Evolutionary conservation across 2,888 invertebrate species (phyloP), one percentile per base, ranked within the genome.

Genomic region (Sminthurinus aureus): DNA sequence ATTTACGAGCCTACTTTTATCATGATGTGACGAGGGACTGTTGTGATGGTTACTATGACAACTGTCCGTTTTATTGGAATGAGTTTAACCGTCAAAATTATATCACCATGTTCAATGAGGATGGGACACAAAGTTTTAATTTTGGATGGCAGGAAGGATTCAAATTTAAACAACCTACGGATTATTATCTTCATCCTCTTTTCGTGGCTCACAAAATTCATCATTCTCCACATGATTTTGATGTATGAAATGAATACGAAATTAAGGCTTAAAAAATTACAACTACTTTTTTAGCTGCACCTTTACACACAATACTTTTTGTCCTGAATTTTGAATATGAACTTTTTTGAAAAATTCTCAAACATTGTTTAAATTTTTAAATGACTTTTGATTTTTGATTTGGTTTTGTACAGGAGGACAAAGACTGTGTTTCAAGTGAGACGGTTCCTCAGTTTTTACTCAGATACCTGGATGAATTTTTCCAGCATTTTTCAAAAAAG

Each of bases 41-140:
- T 67, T 20, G 11, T 18, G 64, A 26, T 13, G 22, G 26, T 0
- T 11, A 12, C 12, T 79, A 12, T 18, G 79, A 79, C 24, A 15
- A 15, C 24, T 79, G 79, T 67, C 79, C 79, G 2, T 64, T 79
- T 13, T 66, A 66, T 18, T 79, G 79, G 79, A 79, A 79, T 20
- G 18, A 26, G 1, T 67, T 67, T n/a, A 18, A 15, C 22, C 13
- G 12, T 24, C 52, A 26, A 11, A 67, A 79, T n/a, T 79, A 79
- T 67, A 0, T 79, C 24, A 79, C 79, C 20, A 66, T 79, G 67
- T 79, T 24, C 26, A 22, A 58, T 22, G 79, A 79, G 24, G 79
- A 79, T 67, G 15, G 20, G 0, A 50, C 12, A 11, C 20, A 58
- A 11, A 52, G 38, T 18, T 78, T 78, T 12, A 78, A 78, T 52